These are phyloP conservation scores for Scleropages formosus DNA, from an alignment of 2,797 vertebrate species.

Conservation along the genomic window DNA sequence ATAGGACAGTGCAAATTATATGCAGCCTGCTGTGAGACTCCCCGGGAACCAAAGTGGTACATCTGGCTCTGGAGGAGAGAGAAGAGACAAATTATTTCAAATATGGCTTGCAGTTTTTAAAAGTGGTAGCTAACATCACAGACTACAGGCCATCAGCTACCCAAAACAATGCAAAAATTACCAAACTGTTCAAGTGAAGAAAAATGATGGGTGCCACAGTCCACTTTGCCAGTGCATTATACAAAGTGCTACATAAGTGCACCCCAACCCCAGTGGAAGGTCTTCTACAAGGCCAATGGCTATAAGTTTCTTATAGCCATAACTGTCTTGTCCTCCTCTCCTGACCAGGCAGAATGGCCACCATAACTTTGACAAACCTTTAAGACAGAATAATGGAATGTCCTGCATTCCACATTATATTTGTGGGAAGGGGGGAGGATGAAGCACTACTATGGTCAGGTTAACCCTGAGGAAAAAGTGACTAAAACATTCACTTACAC, in stretches of 20 bases:
- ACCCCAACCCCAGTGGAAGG: not conserved
- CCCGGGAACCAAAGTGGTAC: conserved; percentile 63
- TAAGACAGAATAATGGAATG: not conserved
- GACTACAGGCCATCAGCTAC: not conserved
- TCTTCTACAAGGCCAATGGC: not conserved
- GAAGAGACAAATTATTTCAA: conserved; percentile 1
- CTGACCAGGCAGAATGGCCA: not conserved
- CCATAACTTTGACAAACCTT: no score
- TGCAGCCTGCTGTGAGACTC: conserved; percentile 61
- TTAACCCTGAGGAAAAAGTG: no score
- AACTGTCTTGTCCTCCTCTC: not conserved
- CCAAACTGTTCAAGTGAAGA: not conserved
- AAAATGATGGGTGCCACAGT: not conserved
- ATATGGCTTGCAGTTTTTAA: not conserved
- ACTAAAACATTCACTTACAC: no score
- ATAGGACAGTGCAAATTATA: conserved; percentile 70
- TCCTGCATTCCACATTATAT: not conserved
- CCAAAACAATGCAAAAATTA: not conserved
- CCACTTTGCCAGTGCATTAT: not conserved
- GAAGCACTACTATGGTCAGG: no score
- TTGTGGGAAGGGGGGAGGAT: not conserved
- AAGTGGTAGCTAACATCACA: not conserved
- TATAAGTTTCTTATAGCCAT: not conserved
- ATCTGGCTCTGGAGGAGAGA: conserved; percentile 63
- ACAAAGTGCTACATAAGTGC: not conserved